Base-by-base conservation (phyloP, 2,797 vertebrate species). In the Eospalax fontanierii region DNA sequence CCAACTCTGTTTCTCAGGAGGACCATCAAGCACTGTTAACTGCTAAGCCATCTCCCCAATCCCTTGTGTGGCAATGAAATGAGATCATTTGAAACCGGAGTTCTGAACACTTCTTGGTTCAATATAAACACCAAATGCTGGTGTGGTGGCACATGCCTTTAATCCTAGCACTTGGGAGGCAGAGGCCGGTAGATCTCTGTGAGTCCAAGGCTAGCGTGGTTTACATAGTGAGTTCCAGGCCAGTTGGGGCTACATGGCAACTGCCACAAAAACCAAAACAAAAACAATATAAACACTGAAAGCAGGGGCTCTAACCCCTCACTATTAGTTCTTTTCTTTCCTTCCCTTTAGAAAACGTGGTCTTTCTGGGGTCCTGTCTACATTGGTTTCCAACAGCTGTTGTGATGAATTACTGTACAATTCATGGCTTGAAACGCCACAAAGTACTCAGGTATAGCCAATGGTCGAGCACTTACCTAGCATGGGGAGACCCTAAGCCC, bases 71-170 rank as follows among this genome's bases (percentile, higher is more conserved):
- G n/a, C 65, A 68, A n/a, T 26, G 33, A 70, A 81, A 59, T 16
- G 54, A 81, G 57, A 63, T 57, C 7, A 73, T 84, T 81, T 78
- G 74, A 93, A 95, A 87, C 24, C 43, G 83, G 70, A 40, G 28
- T 71, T 91, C 19, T 50, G 61, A 94, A 66, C 19, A 71, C 7
- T 22, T 54, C 12, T 76, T 73, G 30, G 57, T 68, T 57, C 5
- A 38, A 90, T 70, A 78, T 33, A 65, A 68, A 90, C 59, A 43
- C 40, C 57, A 18, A 28, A 33, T 61, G 11, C 14, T 54, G 73
- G 16, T n/a, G n/a, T n/a, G 33, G 4, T n/a, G n/a, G n/a, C n/a
- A n/a, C n/a, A n/a, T n/a, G n/a, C n/a, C n/a, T n/a, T n/a, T n/a
- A n/a, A n/a, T n/a, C n/a, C n/a, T n/a, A n/a, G n/a, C n/a, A n/a